A percentile compares a stretch with the other conserved stretches of the same genome.
Evolutionary conservation across 2,888 invertebrate genomes (phyloP).

Genomic region (Steinernema carpocapsae): DNA sequence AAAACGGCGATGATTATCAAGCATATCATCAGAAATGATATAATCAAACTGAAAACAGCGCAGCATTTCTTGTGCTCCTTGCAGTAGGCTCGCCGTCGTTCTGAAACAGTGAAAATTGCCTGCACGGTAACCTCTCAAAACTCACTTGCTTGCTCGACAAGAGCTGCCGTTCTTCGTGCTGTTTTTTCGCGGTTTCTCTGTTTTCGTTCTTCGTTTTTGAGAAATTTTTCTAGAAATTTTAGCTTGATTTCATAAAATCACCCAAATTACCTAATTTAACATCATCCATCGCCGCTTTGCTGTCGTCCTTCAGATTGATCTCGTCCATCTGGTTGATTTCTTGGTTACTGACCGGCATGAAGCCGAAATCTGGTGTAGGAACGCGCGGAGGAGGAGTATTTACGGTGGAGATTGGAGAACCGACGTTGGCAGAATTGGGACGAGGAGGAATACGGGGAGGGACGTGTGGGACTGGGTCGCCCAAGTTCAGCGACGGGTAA

Average conservation of each 20-base stretch:
- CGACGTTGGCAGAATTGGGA: background rate
- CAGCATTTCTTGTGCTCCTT: background rate
- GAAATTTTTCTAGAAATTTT: background rate
- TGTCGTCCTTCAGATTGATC: constrained; percentile 5
- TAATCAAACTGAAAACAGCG: background rate
- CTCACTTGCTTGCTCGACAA: background rate
- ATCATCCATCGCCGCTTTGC: background rate
- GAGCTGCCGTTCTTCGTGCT: background rate
- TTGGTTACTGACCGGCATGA: constrained; percentile 14
- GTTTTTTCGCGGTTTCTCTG: background rate
- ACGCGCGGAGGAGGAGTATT: background rate
- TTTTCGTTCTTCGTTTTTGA: background rate
- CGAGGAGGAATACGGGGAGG: background rate
- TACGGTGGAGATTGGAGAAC: background rate
- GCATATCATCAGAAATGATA: background rate
- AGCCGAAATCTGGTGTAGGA: background rate
- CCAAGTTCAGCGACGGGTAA: background rate
- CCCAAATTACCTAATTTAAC: background rate
- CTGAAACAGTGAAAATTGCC: background rate
- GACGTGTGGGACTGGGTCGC: background rate
- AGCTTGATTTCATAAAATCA: background rate
- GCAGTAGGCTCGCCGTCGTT: background rate
- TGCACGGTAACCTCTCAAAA: background rate
- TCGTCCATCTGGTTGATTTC: constrained; percentile 23
- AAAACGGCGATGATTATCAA: background rate